A percentile compares a stretch with the other conserved stretches of the same genome.
phyloP scores from a whole-genome alignment of 2,888 invertebrate genomes.

The Lapara coniferarum region DNA sequence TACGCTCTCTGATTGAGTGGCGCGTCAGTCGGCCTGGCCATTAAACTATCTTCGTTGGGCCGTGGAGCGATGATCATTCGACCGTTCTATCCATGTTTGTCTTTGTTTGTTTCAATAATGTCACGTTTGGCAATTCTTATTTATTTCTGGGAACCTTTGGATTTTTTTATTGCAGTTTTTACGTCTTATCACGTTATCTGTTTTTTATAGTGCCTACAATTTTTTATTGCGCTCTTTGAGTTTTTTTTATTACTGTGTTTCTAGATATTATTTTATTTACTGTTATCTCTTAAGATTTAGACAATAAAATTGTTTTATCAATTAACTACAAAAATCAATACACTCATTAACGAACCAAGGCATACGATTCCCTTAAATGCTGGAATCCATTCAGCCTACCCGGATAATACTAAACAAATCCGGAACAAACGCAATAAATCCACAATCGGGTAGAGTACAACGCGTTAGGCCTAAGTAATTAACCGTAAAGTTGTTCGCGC shows the following conservation, averaged over 20 bases:
- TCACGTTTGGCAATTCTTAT: neutral
- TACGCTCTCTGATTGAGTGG: slow-evolving; percentile 62
- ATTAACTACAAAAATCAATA: too few species aligned
- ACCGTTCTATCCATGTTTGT: slow-evolving; percentile 4
- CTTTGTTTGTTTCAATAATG: slow-evolving; percentile 3
- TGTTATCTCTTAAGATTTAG: too few species aligned
- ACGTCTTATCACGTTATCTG: too few species aligned
- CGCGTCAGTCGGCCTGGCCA: slow-evolving; percentile 56
- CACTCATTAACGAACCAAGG: too few species aligned
- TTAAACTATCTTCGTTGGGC: slow-evolving; percentile 51
- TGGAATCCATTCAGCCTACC: neutral
- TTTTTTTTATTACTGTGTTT: too few species aligned
- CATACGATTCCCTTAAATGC: neutral
- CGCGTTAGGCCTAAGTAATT: slow-evolving; percentile 51
- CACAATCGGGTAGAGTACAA: slow-evolving; percentile 37
- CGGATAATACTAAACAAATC: slow-evolving; percentile 12
- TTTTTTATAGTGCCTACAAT: neutral
- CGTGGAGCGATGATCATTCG: slow-evolving; percentile 17
- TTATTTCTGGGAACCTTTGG: slow-evolving; percentile 46
- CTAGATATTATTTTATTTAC: too few species aligned
- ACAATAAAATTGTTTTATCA: too few species aligned
- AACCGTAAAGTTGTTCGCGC: slow-evolving; percentile 44
- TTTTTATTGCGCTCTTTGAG: too few species aligned
- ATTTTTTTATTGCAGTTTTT: neutral
- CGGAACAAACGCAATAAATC: slow-evolving; percentile 34